These are phyloP conservation scores for Bombyx mandarina DNA, from an alignment of 1,140 invertebrate species.

Conservation along the genomic window DNA sequence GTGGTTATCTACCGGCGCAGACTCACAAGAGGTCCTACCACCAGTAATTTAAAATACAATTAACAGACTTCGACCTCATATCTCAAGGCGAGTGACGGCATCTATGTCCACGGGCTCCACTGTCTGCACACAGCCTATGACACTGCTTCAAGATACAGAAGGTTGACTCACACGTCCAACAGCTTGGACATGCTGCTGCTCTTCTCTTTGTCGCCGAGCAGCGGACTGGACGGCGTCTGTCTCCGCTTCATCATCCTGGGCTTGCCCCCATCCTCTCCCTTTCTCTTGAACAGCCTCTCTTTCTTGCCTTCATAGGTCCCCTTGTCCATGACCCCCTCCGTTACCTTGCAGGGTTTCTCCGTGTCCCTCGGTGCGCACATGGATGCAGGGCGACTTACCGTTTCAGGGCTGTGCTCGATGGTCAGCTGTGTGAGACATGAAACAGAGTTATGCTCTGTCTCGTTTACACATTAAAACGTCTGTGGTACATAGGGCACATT, in stretches of 20 bases:
- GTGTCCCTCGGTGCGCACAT: conserved; percentile 9
- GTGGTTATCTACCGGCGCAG: too few species aligned
- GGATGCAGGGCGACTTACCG: neutral
- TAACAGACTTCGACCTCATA: too few species aligned
- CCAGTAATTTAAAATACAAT: too few species aligned
- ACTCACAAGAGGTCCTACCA: too few species aligned
- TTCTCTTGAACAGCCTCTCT: conserved; percentile 78
- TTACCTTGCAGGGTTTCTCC: conserved; percentile 6
- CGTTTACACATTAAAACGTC: too few species aligned
- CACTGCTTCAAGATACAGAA: too few species aligned
- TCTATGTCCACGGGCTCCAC: too few species aligned
- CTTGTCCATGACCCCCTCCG: conserved; percentile 13
- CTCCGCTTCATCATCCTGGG: conserved; percentile 60
- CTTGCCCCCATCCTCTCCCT: conserved; percentile 74
- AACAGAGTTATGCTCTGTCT: too few species aligned
- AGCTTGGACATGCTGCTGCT: conserved; percentile 89
- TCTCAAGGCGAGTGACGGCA: too few species aligned
- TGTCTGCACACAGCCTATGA: too few species aligned
- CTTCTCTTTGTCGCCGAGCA: conserved; percentile 79
- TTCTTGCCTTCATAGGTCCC: conserved; percentile 62
- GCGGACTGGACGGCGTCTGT: conserved; percentile 48
- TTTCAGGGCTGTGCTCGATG: conserved; percentile 81
- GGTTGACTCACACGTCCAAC: conserved; percentile 76
- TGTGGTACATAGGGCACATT: too few species aligned
- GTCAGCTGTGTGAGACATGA: conserved; percentile 73